Base-by-base conservation (phyloP, 2,113 vertebrate species). In the Elephantulus edwardii region DNA sequence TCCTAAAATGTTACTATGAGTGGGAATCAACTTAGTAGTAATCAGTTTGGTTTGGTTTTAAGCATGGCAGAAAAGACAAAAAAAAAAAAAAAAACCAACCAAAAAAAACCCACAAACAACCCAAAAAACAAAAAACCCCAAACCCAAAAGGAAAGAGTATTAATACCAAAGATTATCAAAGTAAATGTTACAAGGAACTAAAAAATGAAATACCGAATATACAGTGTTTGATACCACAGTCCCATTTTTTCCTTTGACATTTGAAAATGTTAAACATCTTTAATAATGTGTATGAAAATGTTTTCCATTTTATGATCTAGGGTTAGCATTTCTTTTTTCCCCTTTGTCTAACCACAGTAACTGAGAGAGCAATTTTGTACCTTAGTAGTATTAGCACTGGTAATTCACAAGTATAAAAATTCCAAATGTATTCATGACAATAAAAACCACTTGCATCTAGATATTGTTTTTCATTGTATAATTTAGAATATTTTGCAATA, bases 201-300 rank as follows among this genome's bases (percentile, higher is more conserved):
- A 22, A 80, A 76, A 89, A 87, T 86, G 75, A 91, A 91, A 92
- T 50, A n/a, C 14, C 58, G 58, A 66, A 40, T 44, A 5, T 80
- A 2, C 10, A 66, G 4, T 70, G 50, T 9, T 83, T 93, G 44
- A 54, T 80, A 56, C 71, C 64, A 79, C 3, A 86, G 16, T 81
- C 76, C 40, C n/a, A 46, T 12, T 3, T 71, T 74, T 30, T 60
- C 12, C 74, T 81, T 10, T 90, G 56, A 79, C 78, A 90, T 75
- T 40, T 91, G 46, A 87, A 76, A 88, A 84, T 87, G 48, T 72
- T 52, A 88, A 88, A 85, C 28, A 33, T 28, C 90, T 94, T 77
- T 56, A 81, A 58, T n/a, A 88, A 71, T 40, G 30, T 58, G 1
- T 40, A 62, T 75, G 66, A n/a, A 54, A 87, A 88, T 42, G 81